Percentiles rank a stretch among this genome's conserved stretches.
These are phyloP conservation scores for Drosophila helvetica DNA, from an alignment of 2,888 invertebrate species.

Conservation along the genomic window DNA sequence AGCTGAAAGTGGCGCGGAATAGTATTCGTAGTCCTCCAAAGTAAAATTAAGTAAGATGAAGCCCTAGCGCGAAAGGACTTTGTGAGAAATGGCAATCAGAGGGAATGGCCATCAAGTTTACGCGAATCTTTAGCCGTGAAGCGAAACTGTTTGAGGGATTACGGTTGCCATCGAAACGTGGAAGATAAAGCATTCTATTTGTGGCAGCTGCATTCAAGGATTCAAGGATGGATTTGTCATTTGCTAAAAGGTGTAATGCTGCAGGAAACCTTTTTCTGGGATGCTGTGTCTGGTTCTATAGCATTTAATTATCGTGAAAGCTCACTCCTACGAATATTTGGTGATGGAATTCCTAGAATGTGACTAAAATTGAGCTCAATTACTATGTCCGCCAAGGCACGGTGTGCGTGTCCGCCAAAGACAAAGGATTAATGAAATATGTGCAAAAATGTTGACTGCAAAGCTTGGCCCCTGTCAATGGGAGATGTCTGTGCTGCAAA, in stretches of 20 bases:
- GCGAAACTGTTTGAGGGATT: slow-evolving; percentile 5
- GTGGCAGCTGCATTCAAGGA: not conserved
- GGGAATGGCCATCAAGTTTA: not conserved
- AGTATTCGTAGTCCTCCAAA: not conserved
- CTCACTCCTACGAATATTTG: not conserved
- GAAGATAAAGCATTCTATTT: not conserved
- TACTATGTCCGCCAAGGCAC: not conserved
- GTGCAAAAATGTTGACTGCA: not conserved
- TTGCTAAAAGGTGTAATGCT: not conserved
- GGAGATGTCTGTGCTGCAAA: not conserved
- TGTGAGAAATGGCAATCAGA: not conserved
- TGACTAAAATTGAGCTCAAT: not conserved
- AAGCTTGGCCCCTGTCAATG: too few relatives aligned
- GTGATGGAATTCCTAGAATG: not conserved
- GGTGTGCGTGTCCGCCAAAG: too few relatives aligned
- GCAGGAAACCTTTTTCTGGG: not conserved
- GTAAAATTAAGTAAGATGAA: slow-evolving; percentile 6
- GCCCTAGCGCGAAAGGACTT: not conserved
- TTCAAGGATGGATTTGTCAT: not conserved
- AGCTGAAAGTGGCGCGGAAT: not conserved
- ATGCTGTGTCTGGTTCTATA: not conserved
- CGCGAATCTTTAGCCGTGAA: not conserved
- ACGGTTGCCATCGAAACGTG: not conserved
- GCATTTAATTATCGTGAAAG: not conserved
- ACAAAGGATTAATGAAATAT: not conserved